Conservation (phyloP, 2,797 vertebrate genomes). For the Ispidina lecontei region DNA sequence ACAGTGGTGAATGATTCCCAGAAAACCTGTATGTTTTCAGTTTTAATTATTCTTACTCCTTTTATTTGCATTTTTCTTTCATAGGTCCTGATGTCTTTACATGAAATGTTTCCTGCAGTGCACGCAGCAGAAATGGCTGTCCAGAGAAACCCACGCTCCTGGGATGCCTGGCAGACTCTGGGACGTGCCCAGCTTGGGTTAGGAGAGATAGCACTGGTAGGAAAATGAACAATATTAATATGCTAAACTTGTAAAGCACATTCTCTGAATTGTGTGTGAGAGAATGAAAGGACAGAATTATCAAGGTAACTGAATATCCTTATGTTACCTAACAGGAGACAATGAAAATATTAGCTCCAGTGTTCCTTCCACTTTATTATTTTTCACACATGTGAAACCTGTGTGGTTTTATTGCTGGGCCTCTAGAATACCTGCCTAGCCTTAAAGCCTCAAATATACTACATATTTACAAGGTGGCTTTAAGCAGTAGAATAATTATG, state of each 20-base stretch:
- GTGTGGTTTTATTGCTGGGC: neutral
- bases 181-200: slow-evolving; percentile 93
- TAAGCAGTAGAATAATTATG: neutral
- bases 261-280: neutral
- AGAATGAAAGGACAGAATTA: neutral
- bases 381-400: neutral
- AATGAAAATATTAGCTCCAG: neutral
- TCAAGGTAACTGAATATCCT: neutral
- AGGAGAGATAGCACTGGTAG: slow-evolving; percentile 93
- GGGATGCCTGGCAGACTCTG: slow-evolving; percentile 95
- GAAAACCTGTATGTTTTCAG: neutral
- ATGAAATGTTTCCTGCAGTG: slow-evolving; percentile 93
- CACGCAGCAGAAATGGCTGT: slow-evolving; percentile 92
- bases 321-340: neutral
- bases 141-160: slow-evolving; percentile 88
- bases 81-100: slow-evolving; percentile 90
- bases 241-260: neutral
- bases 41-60: neutral
- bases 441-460: neutral
- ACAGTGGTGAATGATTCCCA: neutral
- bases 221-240: neutral
- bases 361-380: neutral
- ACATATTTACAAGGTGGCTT: neutral
- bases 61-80: neutral
- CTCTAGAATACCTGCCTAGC: neutral